These are phyloP conservation scores for Saccostrea cuccullata DNA, from an alignment of 1,140 invertebrate species.

Conservation along the genomic window DNA sequence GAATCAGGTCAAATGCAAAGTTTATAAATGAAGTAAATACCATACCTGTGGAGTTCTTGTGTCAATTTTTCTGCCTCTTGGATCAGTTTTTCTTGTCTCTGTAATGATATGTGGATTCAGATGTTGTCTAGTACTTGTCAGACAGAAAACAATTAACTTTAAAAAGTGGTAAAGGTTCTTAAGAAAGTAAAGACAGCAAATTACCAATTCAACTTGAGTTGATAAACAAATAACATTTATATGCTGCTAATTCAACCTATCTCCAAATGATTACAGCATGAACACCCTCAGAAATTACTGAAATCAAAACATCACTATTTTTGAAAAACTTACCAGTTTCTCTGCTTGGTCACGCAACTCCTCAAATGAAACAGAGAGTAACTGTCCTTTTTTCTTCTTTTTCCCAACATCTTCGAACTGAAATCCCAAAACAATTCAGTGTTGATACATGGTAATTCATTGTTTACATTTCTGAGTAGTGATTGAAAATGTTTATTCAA, in stretches of 20 bases:
- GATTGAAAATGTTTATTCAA: too few relatives aligned
- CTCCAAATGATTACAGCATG: too few relatives aligned
- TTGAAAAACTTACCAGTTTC: not conserved
- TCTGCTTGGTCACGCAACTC: not conserved
- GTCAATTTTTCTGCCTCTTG: conserved; percentile 60
- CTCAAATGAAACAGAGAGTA: conserved; percentile 20
- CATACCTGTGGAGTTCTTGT: conserved; percentile 61
- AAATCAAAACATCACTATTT: not conserved
- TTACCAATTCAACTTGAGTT: too few relatives aligned
- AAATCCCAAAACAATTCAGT: not conserved
- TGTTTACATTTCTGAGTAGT: too few relatives aligned
- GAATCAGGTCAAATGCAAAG: not conserved
- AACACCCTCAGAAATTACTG: too few relatives aligned
- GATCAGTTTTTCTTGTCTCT: conserved; percentile 62
- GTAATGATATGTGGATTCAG: conserved; percentile 22
- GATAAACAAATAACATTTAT: too few relatives aligned
- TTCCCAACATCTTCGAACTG: not conserved
- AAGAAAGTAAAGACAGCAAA: too few relatives aligned
- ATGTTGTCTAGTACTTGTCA: too few relatives aligned
- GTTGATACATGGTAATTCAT: too few relatives aligned
- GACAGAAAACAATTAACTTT: too few relatives aligned
- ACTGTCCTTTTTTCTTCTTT: not conserved
- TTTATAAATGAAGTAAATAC: not conserved
- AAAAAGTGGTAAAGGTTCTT: too few relatives aligned
- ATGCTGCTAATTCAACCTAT: too few relatives aligned